Percentiles rank a stretch among this genome's conserved stretches.
Evolutionary conservation across 1,140 invertebrate species (phyloP).

Genomic region (Drosophila subpulchrella): DNA sequence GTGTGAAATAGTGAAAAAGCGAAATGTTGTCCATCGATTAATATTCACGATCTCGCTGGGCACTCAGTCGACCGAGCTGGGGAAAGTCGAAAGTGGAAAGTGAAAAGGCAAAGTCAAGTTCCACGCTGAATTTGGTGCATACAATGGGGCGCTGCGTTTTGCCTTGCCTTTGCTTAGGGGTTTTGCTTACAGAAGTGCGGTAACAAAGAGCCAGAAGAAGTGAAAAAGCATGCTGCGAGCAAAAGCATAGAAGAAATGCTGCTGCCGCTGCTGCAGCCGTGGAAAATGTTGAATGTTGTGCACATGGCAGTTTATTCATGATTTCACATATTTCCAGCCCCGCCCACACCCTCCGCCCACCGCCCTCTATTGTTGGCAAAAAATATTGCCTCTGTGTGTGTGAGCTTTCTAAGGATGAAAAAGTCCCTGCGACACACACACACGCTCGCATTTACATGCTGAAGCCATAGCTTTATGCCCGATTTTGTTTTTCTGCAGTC

Average conservation of each 20-base stretch:
- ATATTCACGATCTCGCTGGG: conserved; percentile 23
- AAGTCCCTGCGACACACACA: conserved; percentile 21
- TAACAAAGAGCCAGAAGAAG: conserved; percentile 14
- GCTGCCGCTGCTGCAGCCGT: conserved; percentile 25
- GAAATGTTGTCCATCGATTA: conserved; percentile 43
- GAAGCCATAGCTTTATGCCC: conserved; percentile 61
- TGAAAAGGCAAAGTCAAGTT: conserved; percentile 70
- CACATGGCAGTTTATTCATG: conserved; percentile 83
- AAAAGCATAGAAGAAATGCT: conserved; percentile 19
- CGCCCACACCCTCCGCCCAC: conserved; percentile 22
- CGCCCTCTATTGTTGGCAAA: conserved; percentile 42
- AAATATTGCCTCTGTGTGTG: conserved; percentile 59
- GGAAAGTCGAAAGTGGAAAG: conserved; percentile 36
- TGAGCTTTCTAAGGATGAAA: conserved; percentile 13
- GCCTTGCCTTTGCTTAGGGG: conserved; percentile 20
- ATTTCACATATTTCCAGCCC: conserved; percentile 76
- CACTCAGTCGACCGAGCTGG: conserved; percentile 33
- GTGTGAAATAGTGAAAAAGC: conserved; percentile 20
- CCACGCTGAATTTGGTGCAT: conserved; percentile 55
- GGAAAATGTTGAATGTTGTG: conserved; percentile 72
- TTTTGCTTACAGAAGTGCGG: conserved; percentile 28
- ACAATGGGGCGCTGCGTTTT: conserved; percentile 40
- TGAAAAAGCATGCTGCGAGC: conserved; percentile 16
- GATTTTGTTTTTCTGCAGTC: conserved; percentile 58
- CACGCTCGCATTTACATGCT: conserved; percentile 26